Conservation (phyloP, 2,797 vertebrate species). For the Tapirus indicus region DNA sequence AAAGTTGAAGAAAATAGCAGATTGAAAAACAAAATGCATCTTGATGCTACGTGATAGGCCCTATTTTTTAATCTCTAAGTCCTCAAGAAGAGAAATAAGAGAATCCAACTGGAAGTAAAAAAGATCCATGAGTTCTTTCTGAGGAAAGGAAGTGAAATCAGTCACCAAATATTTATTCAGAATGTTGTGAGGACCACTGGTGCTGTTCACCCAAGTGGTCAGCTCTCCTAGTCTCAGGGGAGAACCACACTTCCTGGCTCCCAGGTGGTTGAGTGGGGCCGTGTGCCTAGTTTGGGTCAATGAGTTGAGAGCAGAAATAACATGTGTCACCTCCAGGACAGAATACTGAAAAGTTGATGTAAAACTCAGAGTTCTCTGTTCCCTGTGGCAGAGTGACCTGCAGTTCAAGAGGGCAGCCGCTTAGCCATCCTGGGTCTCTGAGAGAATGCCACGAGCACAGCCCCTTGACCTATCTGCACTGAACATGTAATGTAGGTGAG, state of each 20-base stretch:
- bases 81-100: neutral
- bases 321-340: neutral
- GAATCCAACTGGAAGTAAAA: neutral
- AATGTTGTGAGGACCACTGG: neutral
- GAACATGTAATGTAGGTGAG: neutral
- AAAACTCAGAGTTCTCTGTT: neutral
- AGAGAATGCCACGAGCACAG: neutral
- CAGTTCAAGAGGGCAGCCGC: neutral
- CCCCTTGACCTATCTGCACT: neutral
- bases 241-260: neutral
- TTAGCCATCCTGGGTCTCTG: neutral
- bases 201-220: neutral
- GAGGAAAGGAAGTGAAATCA: neutral
- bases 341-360: neutral
- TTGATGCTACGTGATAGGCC: neutral
- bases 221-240: neutral
- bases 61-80: neutral
- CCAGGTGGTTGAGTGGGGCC: neutral
- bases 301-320: neutral
- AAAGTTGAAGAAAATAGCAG: neutral
- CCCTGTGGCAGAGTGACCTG: neutral
- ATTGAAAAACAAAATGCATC: neutral
- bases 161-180: neutral
- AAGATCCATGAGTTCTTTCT: neutral
- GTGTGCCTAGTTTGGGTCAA: neutral